These are phyloP conservation scores for Beris chalybata DNA, from an alignment of 2,888 invertebrate genomes.

Conservation along the genomic window DNA sequence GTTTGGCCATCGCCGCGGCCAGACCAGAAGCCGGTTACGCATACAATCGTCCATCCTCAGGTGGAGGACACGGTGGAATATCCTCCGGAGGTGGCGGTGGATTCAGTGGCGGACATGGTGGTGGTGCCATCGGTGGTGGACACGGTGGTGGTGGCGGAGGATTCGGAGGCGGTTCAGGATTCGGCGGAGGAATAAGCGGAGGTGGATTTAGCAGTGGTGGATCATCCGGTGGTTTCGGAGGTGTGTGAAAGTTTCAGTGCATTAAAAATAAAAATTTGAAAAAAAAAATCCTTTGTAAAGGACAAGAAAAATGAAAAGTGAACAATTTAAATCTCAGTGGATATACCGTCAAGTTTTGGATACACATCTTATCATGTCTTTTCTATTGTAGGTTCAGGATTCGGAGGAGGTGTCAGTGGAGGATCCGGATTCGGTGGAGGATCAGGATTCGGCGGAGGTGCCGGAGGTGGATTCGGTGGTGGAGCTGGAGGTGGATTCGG, in stretches of 20 bases:
- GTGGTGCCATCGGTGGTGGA: constrained; percentile 44
- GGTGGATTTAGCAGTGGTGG: constrained; percentile 43
- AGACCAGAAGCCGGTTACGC: constrained; percentile 56
- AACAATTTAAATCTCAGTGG: not conserved
- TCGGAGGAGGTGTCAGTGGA: constrained; percentile 33
- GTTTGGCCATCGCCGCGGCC: constrained; percentile 55
- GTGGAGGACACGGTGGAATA: constrained; percentile 45
- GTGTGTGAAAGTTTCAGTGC: constrained; percentile 32
- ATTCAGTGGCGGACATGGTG: constrained; percentile 49
- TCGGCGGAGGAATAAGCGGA: constrained; percentile 42
- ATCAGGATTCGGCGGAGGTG: constrained; percentile 42
- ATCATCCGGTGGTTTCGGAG: constrained; percentile 34
- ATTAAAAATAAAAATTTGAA: not conserved
- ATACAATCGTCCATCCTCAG: constrained; percentile 54
- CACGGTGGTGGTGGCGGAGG: constrained; percentile 42
- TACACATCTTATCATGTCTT: not conserved
- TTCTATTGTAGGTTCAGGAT: constrained; percentile 24
- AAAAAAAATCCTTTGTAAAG: not conserved
- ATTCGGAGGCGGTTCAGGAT: constrained; percentile 50
- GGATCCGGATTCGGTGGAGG: constrained; percentile 20
- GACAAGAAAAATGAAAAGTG: not conserved
- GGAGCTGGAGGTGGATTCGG: constrained; percentile 42
- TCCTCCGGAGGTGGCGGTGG: constrained; percentile 40
- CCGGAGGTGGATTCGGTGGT: constrained; percentile 38
- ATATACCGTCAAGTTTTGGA: not conserved